Evolutionary conservation across 2,113 vertebrate species (phyloP).

Genomic region (Montifringilla adamsi): DNA sequence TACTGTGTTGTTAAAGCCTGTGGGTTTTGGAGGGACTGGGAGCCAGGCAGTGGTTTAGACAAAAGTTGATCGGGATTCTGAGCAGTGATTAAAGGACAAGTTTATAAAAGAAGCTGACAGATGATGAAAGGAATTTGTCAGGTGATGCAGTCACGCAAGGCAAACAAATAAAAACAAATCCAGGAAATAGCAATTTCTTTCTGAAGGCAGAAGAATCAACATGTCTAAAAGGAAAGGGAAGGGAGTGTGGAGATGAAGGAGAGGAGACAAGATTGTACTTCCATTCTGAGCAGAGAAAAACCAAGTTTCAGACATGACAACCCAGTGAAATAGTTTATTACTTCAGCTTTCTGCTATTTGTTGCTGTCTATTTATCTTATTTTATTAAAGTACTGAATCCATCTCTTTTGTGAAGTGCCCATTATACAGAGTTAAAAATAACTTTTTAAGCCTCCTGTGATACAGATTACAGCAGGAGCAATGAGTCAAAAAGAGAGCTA

Average conservation of each 20-base stretch:
- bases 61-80: background rate
- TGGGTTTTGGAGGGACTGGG: background rate
- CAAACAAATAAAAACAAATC: slow-evolving; percentile 39
- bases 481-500: background rate
- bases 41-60: background rate
- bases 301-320: background rate
- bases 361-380: background rate
- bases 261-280: background rate
- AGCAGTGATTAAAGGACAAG: background rate
- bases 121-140: slow-evolving; percentile 1
- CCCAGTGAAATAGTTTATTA: background rate
- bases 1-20: background rate
- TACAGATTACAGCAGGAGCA: background rate
- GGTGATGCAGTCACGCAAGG: background rate
- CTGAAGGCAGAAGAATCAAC: slow-evolving; percentile 12
- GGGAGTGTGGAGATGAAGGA: background rate
- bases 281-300: background rate
- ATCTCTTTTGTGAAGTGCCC: background rate
- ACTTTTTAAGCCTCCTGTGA: background rate
- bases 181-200: background rate
- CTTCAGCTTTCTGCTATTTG: slow-evolving; percentile 4
- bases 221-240: background rate
- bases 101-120: background rate
- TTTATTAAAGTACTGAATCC: background rate
- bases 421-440: background rate